Evolutionary conservation across 2,888 invertebrate genomes (phyloP), one percentile per base, ranked within the genome.

Genomic region (Pyrrhosoma nymphula): DNA sequence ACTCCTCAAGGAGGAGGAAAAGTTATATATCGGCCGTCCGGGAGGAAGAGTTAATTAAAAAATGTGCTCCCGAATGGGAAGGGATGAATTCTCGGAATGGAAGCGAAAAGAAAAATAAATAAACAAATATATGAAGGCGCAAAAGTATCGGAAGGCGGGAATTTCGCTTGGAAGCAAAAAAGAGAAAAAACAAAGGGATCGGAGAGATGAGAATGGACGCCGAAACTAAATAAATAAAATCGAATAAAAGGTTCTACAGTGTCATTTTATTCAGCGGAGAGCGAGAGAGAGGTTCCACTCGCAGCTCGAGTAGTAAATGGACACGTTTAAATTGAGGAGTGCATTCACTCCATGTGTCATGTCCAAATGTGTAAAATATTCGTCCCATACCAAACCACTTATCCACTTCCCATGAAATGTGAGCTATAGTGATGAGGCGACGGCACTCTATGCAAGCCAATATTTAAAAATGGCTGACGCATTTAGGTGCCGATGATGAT

Each of bases 31-130:
- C 82, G 82, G 82, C 82, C 69, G 69, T n/a, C 20, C 82, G 35
- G 35, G 82, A 82, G 82, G 35, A 82, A 82, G 35, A 35, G 82
- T 82, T 82, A 82, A 82, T 82, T 82, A 82, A 82, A 82, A 82
- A 82, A 82, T 82, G 30, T 82, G 82, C 82, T 82, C 30, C 82
- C n/a, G 35, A 82, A 35, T 12, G 35, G 16, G 82, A 82, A 35
- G 82, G 69, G 82, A 82, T 82, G n/a, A 30, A 82, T 82, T 82
- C 82, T 82, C 18, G 82, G 82, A 82, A 82, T 82, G 82, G 30
- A 82, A 82, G 35, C n/a, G 16, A 35, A 82, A 16, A 82, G 16
- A 82, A 82, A 35, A 14, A 82, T 16, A 82, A 4, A 82, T 26
- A 35, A 12, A 82, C 2, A 82, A 26, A 82, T 26, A 82, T 30